phyloP scores from a whole-genome alignment of 2,888 invertebrate genomes.

The Meteorus colon region DNA sequence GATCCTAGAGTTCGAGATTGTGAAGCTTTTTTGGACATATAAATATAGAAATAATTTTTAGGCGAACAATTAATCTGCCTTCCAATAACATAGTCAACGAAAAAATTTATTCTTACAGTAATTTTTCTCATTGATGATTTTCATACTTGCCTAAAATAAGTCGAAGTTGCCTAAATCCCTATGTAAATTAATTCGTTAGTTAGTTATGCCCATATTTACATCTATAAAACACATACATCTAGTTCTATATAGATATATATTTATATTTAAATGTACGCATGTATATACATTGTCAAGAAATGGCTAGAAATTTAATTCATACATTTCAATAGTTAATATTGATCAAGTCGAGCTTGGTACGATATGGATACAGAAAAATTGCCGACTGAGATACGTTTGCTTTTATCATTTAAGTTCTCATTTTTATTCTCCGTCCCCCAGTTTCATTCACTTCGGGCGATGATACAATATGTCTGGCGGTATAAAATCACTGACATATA shows the following conservation, averaged over 20 bases:
- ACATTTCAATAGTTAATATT: slow-evolving; percentile 33
- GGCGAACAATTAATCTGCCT: slow-evolving; percentile 20
- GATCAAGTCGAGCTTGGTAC: slow-evolving; percentile 44
- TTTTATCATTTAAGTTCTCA: background rate
- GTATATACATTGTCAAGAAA: slow-evolving; percentile 43
- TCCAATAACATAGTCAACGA: slow-evolving; percentile 10
- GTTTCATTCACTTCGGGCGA: background rate
- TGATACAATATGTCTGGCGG: background rate
- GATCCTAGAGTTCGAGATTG: slow-evolving; percentile 47
- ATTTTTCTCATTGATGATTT: background rate
- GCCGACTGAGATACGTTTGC: slow-evolving; percentile 20
- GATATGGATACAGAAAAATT: slow-evolving; percentile 51
- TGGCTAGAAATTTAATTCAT: slow-evolving; percentile 35
- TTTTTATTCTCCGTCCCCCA: background rate
- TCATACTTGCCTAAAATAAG: background rate
- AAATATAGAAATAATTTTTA: slow-evolving; percentile 16
- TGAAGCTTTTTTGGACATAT: slow-evolving; percentile 21
- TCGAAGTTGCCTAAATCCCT: background rate
- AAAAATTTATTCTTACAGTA: background rate
- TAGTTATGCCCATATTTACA: slow-evolving; percentile 59
- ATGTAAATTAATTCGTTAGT: background rate
- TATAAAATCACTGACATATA: slow-evolving; percentile 10
- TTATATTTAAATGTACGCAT: slow-evolving; percentile 24
- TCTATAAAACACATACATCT: slow-evolving; percentile 58
- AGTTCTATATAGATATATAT: slow-evolving; percentile 36